Evolutionary conservation across 2,113 vertebrate species (phyloP).

Genomic region (Pycnonotus jocosus): DNA sequence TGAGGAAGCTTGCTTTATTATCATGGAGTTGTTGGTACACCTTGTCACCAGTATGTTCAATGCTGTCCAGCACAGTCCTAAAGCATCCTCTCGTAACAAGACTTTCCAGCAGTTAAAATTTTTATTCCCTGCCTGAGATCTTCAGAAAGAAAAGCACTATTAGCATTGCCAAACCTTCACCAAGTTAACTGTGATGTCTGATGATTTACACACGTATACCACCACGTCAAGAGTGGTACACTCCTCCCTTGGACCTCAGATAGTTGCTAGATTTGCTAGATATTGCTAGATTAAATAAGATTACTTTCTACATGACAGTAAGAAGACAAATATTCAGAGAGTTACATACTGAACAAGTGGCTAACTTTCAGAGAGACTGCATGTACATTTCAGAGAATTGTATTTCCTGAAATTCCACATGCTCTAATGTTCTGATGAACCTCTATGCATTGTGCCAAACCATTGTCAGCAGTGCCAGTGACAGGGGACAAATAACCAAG

Average conservation of each 20-base stretch:
- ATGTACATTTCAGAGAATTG: background rate
- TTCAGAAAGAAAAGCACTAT: background rate
- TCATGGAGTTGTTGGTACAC: background rate
- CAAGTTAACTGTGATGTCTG: accelerated
- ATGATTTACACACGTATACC: background rate
- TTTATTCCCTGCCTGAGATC: background rate
- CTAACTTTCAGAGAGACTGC: background rate
- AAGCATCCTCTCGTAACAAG: background rate
- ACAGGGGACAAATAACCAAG: background rate
- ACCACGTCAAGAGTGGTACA: background rate
- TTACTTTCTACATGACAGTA: background rate
- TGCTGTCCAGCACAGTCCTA: background rate
- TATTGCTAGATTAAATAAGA: background rate
- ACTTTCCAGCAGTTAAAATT: background rate
- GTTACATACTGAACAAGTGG: accelerated
- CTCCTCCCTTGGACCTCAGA: too few species aligned
- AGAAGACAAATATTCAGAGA: background rate
- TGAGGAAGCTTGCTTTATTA: background rate
- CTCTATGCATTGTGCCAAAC: background rate
- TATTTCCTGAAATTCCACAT: background rate
- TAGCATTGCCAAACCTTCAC: background rate
- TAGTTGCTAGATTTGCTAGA: too few species aligned
- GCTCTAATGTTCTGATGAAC: background rate
- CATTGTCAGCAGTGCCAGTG: background rate
- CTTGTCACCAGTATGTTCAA: background rate